Percentiles rank a stretch among this genome's conserved stretches.
phyloP scores from a whole-genome alignment of 2,113 vertebrate genomes.

The Vimba vimba region DNA sequence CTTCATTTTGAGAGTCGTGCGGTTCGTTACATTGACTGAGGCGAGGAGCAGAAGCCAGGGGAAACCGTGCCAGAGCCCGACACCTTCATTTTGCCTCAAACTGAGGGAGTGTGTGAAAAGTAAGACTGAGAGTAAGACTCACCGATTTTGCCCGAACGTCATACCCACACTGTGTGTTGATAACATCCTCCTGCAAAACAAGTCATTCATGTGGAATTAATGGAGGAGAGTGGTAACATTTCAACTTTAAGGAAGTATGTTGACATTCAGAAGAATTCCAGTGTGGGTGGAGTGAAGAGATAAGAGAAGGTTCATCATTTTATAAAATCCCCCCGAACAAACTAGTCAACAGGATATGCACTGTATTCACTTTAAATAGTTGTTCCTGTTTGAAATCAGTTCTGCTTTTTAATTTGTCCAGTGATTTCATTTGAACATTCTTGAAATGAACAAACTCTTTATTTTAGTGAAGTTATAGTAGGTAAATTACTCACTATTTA shows the following conservation, averaged over 20 bases:
- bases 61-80: not conserved
- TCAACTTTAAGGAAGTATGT: not conserved
- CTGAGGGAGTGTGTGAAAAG: slow-evolving; percentile 9
- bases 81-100: not conserved
- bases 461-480: not conserved
- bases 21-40: not conserved
- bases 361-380: not conserved
- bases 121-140: slow-evolving; percentile 65
- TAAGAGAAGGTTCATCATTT: not conserved
- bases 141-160: slow-evolving; percentile 93
- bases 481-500: not conserved
- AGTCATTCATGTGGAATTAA: slow-evolving; percentile 1
- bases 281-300: not conserved
- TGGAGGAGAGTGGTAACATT: not conserved
- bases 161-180: slow-evolving; percentile 98
- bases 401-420: not conserved
- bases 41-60: not conserved
- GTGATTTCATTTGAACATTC: not conserved
- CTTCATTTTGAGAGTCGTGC: not conserved
- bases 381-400: not conserved
- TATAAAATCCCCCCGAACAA: not conserved
- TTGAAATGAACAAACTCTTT: not conserved
- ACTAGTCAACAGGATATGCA: not conserved
- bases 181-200: slow-evolving; percentile 89
- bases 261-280: not conserved